Base-by-base conservation (phyloP, 2,888 invertebrate species). In the Cancer borealis region DNA sequence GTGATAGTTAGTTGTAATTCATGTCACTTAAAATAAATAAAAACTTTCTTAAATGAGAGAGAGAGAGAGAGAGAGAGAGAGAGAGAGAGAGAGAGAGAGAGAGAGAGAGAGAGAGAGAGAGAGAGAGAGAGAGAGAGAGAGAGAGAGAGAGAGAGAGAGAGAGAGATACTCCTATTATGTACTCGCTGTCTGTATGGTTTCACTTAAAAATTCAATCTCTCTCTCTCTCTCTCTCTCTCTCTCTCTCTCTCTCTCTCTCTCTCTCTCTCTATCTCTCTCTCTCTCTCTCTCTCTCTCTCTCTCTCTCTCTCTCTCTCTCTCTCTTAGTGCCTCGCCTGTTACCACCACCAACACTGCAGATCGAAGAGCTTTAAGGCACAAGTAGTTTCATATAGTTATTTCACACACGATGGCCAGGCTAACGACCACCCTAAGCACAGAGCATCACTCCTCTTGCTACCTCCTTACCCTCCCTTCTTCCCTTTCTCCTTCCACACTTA, bases 201-300 rank as follows among this genome's bases (percentile, higher is more conserved):
- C 12, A 49, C 12, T 8, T 49, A 3, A 3, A 39, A 39, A 39
- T 39, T 49, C 49, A 10, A 49, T 49, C 49, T 49, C 10, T 49
- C 60, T 21, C 17, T 66, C 60, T 17, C 17, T 66, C 60, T 66
- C 60, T 66, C 60, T 66, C 60, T 66, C 60, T 66, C 60, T 66
- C 60, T 66, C 60, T 66, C 60, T 66, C 60, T 66, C 60, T 66
- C 60, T 66, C 60, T 66, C 60, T 66, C 60, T 66, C 60, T 66
- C 60, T 66, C 60, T 66, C 60, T 66, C 60, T 66, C 60, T 66
- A 5, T 66, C 60, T 66, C 12, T 66, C 60, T 66, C 60, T 66
- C 60, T 66, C 60, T 66, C 60, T 66, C 60, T 66, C 60, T 66
- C 60, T 66, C 66, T 66, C 66, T 66, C 66, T 66, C 66, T 66